These are phyloP conservation scores for Pseudorhiza aurosa DNA, from an alignment of 30 jellyfish, hydroid and myxozoan genomes.

Conservation along the genomic window DNA sequence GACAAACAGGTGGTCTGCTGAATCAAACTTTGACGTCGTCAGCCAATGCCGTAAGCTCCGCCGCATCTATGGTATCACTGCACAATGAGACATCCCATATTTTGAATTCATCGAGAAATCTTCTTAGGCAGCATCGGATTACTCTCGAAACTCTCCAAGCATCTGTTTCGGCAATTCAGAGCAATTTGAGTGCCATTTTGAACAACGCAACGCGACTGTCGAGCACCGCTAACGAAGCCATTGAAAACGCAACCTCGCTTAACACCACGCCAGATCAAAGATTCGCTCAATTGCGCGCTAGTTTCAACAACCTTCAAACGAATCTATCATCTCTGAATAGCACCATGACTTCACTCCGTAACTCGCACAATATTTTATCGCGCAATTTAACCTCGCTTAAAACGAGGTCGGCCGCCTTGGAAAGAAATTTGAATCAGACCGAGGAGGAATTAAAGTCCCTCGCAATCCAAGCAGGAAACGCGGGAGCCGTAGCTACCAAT, in stretches of 20 bases:
- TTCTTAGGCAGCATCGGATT: slow-evolving; percentile 35
- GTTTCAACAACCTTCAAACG: neutral
- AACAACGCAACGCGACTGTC: slow-evolving; percentile 31
- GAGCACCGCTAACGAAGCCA: neutral
- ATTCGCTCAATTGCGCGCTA: slow-evolving; percentile 1
- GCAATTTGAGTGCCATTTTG: slow-evolving; percentile 12
- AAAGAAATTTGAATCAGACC: neutral
- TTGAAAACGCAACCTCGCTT: slow-evolving; percentile 10
- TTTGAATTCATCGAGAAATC: slow-evolving; percentile 20
- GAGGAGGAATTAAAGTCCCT: slow-evolving; percentile 3
- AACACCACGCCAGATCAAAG: slow-evolving; percentile 4
- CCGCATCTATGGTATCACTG: neutral
- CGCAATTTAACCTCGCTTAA: neutral
- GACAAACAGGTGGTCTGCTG: neutral
- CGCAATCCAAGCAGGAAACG: slow-evolving; percentile 34
- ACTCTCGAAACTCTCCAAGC: slow-evolving; percentile 4
- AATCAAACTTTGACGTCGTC: slow-evolving; percentile 2
- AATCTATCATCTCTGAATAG: slow-evolving; percentile 33
- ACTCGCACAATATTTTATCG: neutral
- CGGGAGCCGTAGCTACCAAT: slow-evolving; percentile 14
- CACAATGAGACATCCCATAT: neutral
- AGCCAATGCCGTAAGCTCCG: slow-evolving; percentile 6
- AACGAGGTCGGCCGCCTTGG: neutral
- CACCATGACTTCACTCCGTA: neutral
- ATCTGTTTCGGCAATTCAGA: neutral